Percentiles rank a stretch among this genome's conserved stretches.
Conservation (phyloP, 2,797 vertebrate species). For the Enteromius viviparus region DNA sequence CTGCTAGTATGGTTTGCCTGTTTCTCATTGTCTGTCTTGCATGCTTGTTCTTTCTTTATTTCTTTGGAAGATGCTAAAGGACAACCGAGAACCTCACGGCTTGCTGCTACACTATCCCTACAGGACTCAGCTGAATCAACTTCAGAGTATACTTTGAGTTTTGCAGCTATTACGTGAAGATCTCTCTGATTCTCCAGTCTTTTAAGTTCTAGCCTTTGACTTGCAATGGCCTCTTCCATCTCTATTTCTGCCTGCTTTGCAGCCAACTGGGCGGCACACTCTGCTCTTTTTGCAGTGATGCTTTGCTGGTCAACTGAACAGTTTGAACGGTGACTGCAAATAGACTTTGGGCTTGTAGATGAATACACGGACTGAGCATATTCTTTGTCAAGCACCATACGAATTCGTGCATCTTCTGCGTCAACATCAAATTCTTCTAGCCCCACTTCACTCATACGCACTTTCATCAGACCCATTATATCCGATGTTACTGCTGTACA, state of each 20-base stretch:
- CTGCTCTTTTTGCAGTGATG: slow-evolving; percentile 47
- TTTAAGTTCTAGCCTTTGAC: slow-evolving; percentile 51
- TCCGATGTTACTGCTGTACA: slow-evolving; percentile 52
- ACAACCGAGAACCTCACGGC: not conserved
- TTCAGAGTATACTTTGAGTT: slow-evolving; percentile 42
- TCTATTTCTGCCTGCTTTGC: slow-evolving; percentile 52
- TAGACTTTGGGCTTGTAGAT: not conserved
- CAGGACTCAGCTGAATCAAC: not conserved
- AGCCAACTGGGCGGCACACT: slow-evolving; percentile 47
- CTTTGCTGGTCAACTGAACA: slow-evolving; percentile 24
- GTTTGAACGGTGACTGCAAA: slow-evolving; percentile 8
- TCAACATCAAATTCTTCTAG: slow-evolving; percentile 53
- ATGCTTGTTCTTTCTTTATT: slow-evolving; percentile 33
- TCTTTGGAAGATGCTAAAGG: not conserved
- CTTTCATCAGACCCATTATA: slow-evolving; percentile 48
- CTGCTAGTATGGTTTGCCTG: slow-evolving; percentile 10
- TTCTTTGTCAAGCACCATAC: slow-evolving; percentile 51
- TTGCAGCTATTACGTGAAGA: slow-evolving; percentile 42
- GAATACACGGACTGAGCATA: slow-evolving; percentile 56
- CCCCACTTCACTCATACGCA: slow-evolving; percentile 52
- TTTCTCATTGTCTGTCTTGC: not conserved
- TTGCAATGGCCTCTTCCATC: slow-evolving; percentile 46
- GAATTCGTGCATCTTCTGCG: slow-evolving; percentile 46
- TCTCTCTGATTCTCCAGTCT: slow-evolving; percentile 49
- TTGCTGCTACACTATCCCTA: not conserved